Evolutionary conservation across 2,113 vertebrate species (phyloP).

Genomic region (Shinisaurus crocodilurus): DNA sequence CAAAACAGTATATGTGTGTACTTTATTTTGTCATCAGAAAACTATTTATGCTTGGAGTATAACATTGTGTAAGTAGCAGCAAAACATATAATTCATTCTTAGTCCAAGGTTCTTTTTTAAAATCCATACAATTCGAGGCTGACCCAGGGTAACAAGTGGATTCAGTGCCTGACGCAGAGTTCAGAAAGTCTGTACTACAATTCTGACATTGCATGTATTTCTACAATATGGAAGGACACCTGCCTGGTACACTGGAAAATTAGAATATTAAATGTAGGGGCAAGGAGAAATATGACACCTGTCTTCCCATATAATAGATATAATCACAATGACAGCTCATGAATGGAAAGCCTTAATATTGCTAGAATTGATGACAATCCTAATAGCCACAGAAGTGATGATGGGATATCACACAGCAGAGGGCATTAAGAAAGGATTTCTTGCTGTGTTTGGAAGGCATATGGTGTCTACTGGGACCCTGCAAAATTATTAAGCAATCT

Average conservation of each 20-base stretch:
- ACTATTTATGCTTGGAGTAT: background rate
- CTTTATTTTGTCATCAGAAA: background rate
- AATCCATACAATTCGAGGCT: background rate
- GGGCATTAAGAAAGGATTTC: slow-evolving; percentile 1
- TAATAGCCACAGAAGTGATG: background rate
- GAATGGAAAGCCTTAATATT: background rate
- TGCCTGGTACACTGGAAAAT: background rate
- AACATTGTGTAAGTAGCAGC: background rate
- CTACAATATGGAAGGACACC: background rate
- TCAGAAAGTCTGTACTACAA: background rate
- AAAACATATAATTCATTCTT: background rate
- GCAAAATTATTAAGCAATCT: slow-evolving; percentile 1
- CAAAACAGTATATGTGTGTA: background rate
- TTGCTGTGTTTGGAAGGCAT: slow-evolving; percentile 4
- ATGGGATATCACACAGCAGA: background rate
- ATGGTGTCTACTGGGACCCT: background rate
- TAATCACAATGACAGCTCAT: background rate
- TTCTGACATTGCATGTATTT: background rate
- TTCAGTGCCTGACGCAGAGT: background rate
- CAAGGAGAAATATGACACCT: slow-evolving; percentile 7
- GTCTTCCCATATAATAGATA: background rate
- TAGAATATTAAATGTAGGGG: slow-evolving; percentile 6
- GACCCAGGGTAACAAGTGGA: background rate
- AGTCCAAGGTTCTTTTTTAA: background rate
- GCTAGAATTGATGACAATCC: background rate